Evolutionary conservation across 2,888 invertebrate genomes (phyloP).

Genomic region (Notodonta dromedarius): DNA sequence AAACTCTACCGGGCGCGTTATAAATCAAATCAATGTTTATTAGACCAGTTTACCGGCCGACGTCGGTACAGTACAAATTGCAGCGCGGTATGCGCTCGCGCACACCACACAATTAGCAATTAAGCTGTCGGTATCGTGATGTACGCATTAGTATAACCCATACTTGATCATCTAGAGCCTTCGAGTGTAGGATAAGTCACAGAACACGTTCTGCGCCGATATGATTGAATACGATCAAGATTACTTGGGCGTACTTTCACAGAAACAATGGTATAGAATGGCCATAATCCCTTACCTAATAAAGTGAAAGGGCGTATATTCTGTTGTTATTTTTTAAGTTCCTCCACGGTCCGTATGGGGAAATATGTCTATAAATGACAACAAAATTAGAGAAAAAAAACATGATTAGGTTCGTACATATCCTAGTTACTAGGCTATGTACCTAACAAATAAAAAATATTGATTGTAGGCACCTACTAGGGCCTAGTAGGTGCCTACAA

Average conservation of each 20-base stretch:
- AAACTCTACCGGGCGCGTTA: background rate
- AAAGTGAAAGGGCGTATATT: background rate
- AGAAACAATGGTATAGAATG: slow-evolving; percentile 10
- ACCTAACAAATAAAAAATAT: too few relatives aligned
- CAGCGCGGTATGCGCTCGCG: slow-evolving; percentile 33
- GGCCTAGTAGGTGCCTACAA: too few relatives aligned
- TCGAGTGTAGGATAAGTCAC: slow-evolving; percentile 14
- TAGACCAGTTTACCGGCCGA: slow-evolving; percentile 2
- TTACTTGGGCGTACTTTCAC: slow-evolving; percentile 21
- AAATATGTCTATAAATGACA: too few relatives aligned
- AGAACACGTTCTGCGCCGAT: slow-evolving; percentile 12
- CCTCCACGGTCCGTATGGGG: too few relatives aligned
- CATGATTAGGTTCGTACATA: too few relatives aligned
- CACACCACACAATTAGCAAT: slow-evolving; percentile 49
- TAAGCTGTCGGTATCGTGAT: slow-evolving; percentile 53
- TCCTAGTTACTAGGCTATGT: too few relatives aligned
- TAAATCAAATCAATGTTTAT: background rate
- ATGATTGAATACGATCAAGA: slow-evolving; percentile 20
- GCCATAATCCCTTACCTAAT: background rate
- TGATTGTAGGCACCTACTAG: too few relatives aligned
- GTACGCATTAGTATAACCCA: slow-evolving; percentile 22
- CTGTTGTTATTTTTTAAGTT: too few relatives aligned
- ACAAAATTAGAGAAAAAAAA: too few relatives aligned
- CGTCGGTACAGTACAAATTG: slow-evolving; percentile 37
- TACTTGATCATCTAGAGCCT: slow-evolving; percentile 24